A percentile compares a stretch with the other conserved stretches of the same genome.
These are phyloP conservation scores for Poecilobothrus nobilitatus DNA, from an alignment of 2,888 invertebrate species.

Conservation along the genomic window DNA sequence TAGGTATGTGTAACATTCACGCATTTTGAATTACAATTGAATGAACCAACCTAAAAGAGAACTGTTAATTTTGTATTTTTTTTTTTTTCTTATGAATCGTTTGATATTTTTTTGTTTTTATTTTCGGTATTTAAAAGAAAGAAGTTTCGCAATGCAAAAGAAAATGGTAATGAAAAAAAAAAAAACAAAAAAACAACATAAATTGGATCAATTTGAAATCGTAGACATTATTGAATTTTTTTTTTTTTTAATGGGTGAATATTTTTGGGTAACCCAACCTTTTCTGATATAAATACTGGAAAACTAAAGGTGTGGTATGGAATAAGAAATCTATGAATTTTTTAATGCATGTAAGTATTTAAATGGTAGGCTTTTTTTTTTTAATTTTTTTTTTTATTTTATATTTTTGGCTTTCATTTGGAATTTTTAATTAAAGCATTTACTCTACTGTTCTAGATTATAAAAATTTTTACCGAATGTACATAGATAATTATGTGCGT, in stretches of 20 bases:
- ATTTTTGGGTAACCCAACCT: too few relatives aligned
- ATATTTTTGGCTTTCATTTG: neutral
- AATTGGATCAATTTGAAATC: neutral
- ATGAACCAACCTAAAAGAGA: neutral
- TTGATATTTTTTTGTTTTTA: too few relatives aligned
- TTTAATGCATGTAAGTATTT: neutral
- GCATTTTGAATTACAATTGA: neutral
- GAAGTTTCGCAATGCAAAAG: conserved; percentile 4
- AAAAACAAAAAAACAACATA: neutral
- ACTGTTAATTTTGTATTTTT: neutral
- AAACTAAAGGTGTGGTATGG: too few relatives aligned
- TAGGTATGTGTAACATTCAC: neutral
- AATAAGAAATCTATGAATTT: neutral
- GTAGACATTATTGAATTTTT: neutral
- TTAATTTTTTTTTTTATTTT: neutral
- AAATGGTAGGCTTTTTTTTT: neutral
- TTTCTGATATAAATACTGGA: too few relatives aligned
- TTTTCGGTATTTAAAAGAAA: neutral
- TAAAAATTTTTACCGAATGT: too few relatives aligned
- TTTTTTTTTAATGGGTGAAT: neutral
- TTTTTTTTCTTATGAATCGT: too few relatives aligned
- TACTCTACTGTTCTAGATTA: neutral
- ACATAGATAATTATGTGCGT: too few relatives aligned
- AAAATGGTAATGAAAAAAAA: neutral
- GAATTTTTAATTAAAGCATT: neutral